A percentile compares a stretch with the other conserved stretches of the same genome.
phyloP scores from a whole-genome alignment of 2,113 vertebrate genomes.

The Crotophaga sulcirostris region DNA sequence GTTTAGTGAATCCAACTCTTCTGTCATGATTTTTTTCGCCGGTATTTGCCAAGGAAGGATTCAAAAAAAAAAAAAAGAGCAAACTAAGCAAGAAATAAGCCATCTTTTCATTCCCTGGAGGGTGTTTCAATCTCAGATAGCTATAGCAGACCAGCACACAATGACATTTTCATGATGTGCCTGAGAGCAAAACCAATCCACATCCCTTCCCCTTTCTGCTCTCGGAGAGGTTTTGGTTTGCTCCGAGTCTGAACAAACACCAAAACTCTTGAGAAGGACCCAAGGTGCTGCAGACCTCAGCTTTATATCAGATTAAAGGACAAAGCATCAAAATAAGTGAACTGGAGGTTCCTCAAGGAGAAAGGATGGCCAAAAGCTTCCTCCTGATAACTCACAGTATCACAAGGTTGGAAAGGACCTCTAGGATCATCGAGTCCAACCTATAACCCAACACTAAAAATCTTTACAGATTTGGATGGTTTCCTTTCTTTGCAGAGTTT shows the following conservation, averaged over 20 bases:
- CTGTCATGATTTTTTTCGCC: background rate
- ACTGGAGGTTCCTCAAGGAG: background rate
- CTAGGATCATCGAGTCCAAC: too few relatives aligned
- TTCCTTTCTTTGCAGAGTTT: background rate
- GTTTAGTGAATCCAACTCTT: background rate
- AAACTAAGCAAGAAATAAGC: background rate
- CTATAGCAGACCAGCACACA: background rate
- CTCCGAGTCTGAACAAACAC: background rate
- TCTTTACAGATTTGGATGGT: background rate
- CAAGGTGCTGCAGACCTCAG: rapidly evolving
- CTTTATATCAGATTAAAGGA: background rate
- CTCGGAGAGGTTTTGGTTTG: background rate
- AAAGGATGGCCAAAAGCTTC: background rate
- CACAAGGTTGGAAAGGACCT: too few relatives aligned
- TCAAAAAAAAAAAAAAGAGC: background rate
- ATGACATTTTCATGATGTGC: background rate
- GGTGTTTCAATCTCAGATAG: background rate
- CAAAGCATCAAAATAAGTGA: background rate
- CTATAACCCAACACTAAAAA: too few relatives aligned
- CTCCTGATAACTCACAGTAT: rapidly evolving
- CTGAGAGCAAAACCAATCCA: background rate
- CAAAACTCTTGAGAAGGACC: background rate
- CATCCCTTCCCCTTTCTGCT: background rate
- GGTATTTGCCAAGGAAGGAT: background rate
- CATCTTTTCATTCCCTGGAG: background rate